These are phyloP conservation scores for Anagrus nilaparvatae DNA, from an alignment of 1,140 invertebrate genomes.

Conservation along the genomic window DNA sequence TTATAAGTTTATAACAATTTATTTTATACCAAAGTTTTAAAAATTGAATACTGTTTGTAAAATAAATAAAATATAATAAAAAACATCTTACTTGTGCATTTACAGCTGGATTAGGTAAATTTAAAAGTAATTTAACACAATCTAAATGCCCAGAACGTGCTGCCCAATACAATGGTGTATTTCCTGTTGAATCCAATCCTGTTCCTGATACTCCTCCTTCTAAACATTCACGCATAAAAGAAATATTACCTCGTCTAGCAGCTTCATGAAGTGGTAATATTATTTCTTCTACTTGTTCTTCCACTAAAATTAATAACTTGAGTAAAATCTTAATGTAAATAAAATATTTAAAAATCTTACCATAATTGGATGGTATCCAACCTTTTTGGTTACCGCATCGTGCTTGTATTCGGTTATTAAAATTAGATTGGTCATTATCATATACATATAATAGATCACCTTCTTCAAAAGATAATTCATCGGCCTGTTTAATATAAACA, in stretches of 20 bases:
- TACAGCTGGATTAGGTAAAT: slow-evolving; percentile 36
- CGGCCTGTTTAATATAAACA: slow-evolving; percentile 23
- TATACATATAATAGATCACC: slow-evolving; percentile 58
- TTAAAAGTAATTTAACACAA: slow-evolving; percentile 43
- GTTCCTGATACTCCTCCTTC: slow-evolving; percentile 57
- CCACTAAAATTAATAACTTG: slow-evolving; percentile 37
- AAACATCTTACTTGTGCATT: slow-evolving; percentile 38
- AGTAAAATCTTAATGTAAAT: background rate
- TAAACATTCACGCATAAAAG: slow-evolving; percentile 54
- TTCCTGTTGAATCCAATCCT: slow-evolving; percentile 57
- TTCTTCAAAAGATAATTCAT: slow-evolving; percentile 52
- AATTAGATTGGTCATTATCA: slow-evolving; percentile 39
- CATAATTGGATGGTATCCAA: slow-evolving; percentile 58
- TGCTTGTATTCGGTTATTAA: slow-evolving; percentile 55
- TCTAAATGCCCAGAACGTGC: slow-evolving; percentile 48
- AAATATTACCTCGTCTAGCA: slow-evolving; percentile 57
- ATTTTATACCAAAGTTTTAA: slow-evolving; percentile 3
- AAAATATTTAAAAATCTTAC: slow-evolving; percentile 33
- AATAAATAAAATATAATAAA: background rate
- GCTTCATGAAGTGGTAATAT: slow-evolving; percentile 61
- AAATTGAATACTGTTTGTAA: slow-evolving; percentile 3
- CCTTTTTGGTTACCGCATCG: slow-evolving; percentile 49
- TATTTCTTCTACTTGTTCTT: slow-evolving; percentile 51
- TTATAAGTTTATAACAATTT: slow-evolving; percentile 1
- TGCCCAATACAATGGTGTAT: slow-evolving; percentile 62